Percentiles rank a stretch among this genome's conserved stretches.
Conservation (phyloP, 2,113 vertebrate species). For the Melanocharis versteri region DNA sequence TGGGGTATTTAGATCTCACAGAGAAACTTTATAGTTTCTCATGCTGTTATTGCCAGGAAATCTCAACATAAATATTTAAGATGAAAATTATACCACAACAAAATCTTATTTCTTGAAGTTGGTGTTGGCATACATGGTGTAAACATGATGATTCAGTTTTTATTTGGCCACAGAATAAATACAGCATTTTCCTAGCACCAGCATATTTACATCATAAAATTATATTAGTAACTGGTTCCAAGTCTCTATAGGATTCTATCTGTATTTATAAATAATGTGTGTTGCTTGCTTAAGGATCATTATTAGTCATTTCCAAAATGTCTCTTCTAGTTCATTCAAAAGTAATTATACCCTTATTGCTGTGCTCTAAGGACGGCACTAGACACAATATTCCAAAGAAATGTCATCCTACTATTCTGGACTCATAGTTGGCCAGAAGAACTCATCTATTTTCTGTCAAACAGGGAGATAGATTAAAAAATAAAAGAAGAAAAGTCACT, state of each 20-base stretch:
- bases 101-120: not conserved
- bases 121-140: not conserved
- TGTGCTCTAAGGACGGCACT: not conserved
- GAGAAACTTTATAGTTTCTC: not conserved
- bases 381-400: not conserved
- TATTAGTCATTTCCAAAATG: not conserved
- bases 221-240: not conserved
- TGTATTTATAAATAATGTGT: not conserved
- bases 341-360: not conserved
- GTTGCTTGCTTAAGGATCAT: not conserved
- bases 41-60: not conserved
- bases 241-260: not conserved
- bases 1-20: not conserved
- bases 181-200: not conserved
- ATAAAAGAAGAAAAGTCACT: not conserved
- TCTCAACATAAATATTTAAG: not conserved
- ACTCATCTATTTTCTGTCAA: not conserved
- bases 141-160: not conserved
- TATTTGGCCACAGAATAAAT: not conserved
- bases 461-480: not conserved
- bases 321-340: not conserved
- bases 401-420: not conserved
- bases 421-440: not conserved
- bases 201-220: not conserved
- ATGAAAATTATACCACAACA: not conserved